Conservation (phyloP, 2,113 vertebrate species). For the Brachionichthys hirsutus region DNA sequence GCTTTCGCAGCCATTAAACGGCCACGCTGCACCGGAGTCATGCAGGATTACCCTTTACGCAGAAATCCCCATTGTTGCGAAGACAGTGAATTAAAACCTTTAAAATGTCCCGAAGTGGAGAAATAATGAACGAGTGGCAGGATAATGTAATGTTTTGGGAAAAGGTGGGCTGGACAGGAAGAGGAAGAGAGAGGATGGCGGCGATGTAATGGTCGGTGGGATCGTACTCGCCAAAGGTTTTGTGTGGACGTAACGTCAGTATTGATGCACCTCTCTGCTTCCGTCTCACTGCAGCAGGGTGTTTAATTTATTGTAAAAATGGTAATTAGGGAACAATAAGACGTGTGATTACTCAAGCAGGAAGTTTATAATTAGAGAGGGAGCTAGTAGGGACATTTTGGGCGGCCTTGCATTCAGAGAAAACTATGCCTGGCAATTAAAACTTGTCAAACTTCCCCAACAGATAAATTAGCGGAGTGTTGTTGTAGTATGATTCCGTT, state of each 20-base stretch:
- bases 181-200: neutral
- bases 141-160: constrained; percentile 57
- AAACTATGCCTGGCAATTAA: constrained; percentile 74
- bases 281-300: constrained; percentile 68
- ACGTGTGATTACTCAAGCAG: constrained; percentile 81
- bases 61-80: constrained; percentile 48
- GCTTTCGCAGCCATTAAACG: constrained; percentile 57
- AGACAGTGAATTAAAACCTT: constrained; percentile 68
- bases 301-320: constrained; percentile 85
- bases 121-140: constrained; percentile 63
- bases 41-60: constrained; percentile 47
- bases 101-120: constrained; percentile 55
- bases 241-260: constrained; percentile 59
- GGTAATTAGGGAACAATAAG: constrained; percentile 82
- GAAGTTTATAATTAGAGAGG: constrained; percentile 83
- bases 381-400: constrained; percentile 76
- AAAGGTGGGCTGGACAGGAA: constrained; percentile 15
- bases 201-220: constrained; percentile 24
- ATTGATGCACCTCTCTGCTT: constrained; percentile 70
- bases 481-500: constrained; percentile 54
- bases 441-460: constrained; percentile 76
- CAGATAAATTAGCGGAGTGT: constrained; percentile 69
- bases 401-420: constrained; percentile 61
- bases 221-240: constrained; percentile 48
- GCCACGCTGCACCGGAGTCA: constrained; percentile 47